Evolutionary conservation across 2,888 invertebrate genomes (phyloP), one percentile per base, ranked within the genome.

Genomic region (Hypomecis atomaria): DNA sequence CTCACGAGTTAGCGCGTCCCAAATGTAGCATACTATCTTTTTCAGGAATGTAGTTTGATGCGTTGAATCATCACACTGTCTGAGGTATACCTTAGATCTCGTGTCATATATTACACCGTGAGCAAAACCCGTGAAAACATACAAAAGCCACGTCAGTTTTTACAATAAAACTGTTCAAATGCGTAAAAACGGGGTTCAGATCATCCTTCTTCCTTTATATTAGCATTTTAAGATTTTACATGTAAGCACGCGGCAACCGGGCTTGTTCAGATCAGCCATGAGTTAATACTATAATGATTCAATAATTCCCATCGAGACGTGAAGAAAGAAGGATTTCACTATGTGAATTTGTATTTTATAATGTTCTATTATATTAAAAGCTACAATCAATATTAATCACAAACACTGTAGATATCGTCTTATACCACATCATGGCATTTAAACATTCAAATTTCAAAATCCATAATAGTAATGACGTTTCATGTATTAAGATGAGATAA

Each of bases 331-430:
- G 70, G 71, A 68, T 62, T 62, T 56, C 48, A 57, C 52, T 65
- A 48, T 55, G 70, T 69, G 65, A 65, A 67, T 52, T 68, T 65
- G 69, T 65, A 61, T 65, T 68, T 64, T 64, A 68, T 69, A 61
- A 65, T 48, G 68, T 65, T 65, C 66, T 72, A 70, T 70, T 70
- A 66, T 59, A 71, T 67, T 71, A 72, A 70, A 70, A 71, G 71
- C 70, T 71, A 71, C 65, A 38, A 71, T 68, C 64, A 68, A 70
- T 68, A 67, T 67, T 57, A 70, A 67, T 71, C 70, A 71, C 70
- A 70, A 67, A 72, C 68, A 69, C 67, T 62, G 59, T 66, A 66
- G 70, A 65, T 66, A 70, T 68, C 59, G 65, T 67, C 59, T 66
- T 71, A 65, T 61, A 69, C 72, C 64, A 69, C 64, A 63, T 69